Evolutionary conservation across 2,888 invertebrate genomes (phyloP).

Genomic region (Lithodes maja): DNA sequence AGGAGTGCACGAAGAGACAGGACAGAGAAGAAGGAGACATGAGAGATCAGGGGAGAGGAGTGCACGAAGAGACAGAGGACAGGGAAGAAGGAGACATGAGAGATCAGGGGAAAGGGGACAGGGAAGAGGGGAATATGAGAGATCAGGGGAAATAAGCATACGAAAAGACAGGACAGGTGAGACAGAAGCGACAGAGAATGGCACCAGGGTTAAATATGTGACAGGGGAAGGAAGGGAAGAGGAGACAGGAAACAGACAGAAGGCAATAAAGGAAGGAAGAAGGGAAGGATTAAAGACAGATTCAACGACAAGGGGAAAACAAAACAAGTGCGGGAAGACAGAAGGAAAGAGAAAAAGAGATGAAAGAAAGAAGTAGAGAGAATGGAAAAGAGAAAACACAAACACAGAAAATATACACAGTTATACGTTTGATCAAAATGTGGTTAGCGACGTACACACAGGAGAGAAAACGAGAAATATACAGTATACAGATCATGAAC

Average conservation of each 20-base stretch:
- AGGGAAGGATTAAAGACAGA: conserved; percentile 9
- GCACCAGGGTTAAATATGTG: not conserved
- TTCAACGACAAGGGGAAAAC: not conserved
- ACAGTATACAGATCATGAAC: not conserved
- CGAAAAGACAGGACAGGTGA: not conserved
- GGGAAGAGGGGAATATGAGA: not conserved
- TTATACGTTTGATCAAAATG: too few species aligned
- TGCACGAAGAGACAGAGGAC: not conserved
- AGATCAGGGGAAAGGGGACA: not conserved
- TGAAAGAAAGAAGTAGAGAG: conserved; percentile 22
- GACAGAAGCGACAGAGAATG: too few species aligned
- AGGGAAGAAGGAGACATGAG: not conserved
- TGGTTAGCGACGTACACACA: not conserved
- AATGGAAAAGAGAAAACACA: not conserved
- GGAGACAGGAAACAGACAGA: not conserved
- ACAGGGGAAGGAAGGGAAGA: not conserved
- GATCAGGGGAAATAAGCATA: not conserved
- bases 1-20: not conserved
- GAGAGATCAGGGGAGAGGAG: not conserved
- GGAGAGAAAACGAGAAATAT: not conserved
- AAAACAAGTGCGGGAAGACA: too few species aligned
- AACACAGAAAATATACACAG: not conserved
- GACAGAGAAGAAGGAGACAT: not conserved
- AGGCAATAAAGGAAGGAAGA: not conserved
- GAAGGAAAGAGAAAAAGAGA: conserved; percentile 13